Conservation (phyloP, 2,113 vertebrate genomes). For the Glaucidium brasilianum region DNA sequence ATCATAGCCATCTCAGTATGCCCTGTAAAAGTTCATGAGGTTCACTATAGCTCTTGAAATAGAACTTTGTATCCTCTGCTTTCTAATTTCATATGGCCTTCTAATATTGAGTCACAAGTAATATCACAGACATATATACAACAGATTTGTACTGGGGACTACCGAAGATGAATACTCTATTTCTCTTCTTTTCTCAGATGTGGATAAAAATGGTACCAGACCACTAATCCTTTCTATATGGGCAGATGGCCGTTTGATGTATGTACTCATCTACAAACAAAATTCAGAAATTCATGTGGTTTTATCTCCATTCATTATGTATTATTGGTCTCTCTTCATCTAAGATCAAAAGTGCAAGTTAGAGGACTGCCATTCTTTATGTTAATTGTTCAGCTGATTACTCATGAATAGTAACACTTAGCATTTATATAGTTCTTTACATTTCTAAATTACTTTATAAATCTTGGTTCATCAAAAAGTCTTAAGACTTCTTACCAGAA, state of each 20-base stretch:
- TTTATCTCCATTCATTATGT: conserved; percentile 47
- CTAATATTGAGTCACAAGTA: not conserved
- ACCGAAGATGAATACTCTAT: not conserved
- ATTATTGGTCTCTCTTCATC: conserved; percentile 39
- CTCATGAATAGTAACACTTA: conserved; percentile 30
- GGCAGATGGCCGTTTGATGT: conserved; percentile 47
- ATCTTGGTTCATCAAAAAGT: not conserved
- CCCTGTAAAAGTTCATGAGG: not conserved
- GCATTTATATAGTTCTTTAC: not conserved
- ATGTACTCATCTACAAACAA: conserved; percentile 36
- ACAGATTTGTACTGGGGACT: not conserved
- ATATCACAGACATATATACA: not conserved
- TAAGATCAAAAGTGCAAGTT: conserved; percentile 48
- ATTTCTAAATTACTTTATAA: not conserved
- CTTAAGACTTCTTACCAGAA: not conserved
- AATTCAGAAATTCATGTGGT: conserved; percentile 46
- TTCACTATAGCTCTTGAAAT: not conserved
- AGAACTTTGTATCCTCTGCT: not conserved
- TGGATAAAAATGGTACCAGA: not conserved
- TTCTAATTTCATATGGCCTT: not conserved
- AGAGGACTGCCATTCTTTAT: conserved; percentile 2
- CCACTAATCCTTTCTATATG: conserved; percentile 15
- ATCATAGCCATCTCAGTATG: not conserved
- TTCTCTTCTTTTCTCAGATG: not conserved
- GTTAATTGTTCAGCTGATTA: not conserved